Evolutionary conservation across 2,113 vertebrate genomes (phyloP), one percentile per base, ranked within the genome.

Genomic region (Solea senegalensis): DNA sequence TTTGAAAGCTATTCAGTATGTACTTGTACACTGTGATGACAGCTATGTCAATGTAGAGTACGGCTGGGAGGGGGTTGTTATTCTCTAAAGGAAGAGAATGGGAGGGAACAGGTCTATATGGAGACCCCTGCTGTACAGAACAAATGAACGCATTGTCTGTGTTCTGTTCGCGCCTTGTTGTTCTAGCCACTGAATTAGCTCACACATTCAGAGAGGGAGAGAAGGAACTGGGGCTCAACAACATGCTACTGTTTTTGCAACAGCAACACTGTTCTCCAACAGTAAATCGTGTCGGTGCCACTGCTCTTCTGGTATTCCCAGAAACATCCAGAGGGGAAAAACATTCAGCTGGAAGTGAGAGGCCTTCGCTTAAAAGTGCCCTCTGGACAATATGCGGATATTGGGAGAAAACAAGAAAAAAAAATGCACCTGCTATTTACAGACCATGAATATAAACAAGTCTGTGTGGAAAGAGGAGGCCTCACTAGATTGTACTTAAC

Each of bases 181-280:
- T 89, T 90, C 74, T 59, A 80, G 81, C 82, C 76, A 84, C 76
- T 90, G 88, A 91, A 91, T 90, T 88, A 88, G 85, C 80, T 89
- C 89, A 87, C 69, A 86, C 74, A 80, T 49, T 82, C 44, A 67
- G 44, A 81, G 64, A 79, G 16, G 14, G 16, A 40, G 64, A 14
- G 40, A 74, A 72, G 76, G 54, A 73, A 70, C 73, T 39, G 51
- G 69, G 56, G 74, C 78, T 76, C 70, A 62, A 80, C 73, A 81
- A 84, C 72, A 77, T 69, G 81, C 71, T 74, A 68, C 74, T 80
- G 76, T 83, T 81, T 78, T 72, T 77, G 46, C 56, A 84, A 78
- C 65, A 48, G 74, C 69, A 56, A 63, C 10, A 55, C 72, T 60
- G 65, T 82, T 79, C 67, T 71, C 7, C 6, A 76, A 75, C 68